Percentiles rank a stretch among this genome's conserved stretches.
These are phyloP conservation scores for Eunapius fragilis DNA, from an alignment of 37 sponge, comb jelly and placozoan genomes.

Conservation along the genomic window DNA sequence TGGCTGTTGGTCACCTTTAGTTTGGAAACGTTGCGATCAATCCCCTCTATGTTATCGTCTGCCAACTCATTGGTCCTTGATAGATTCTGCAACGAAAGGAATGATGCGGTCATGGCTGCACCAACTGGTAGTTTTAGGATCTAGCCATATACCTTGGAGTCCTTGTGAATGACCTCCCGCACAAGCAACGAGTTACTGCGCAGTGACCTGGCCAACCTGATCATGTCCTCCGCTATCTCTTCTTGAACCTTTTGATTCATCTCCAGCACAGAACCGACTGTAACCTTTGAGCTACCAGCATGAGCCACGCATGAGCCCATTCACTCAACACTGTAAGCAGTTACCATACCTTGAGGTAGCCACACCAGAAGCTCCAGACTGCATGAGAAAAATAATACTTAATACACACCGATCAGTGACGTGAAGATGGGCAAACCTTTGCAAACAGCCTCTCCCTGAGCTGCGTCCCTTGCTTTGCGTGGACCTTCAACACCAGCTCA, in stretches of 20 bases:
- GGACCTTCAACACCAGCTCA: constrained; percentile 27
- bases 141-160: constrained; percentile 39
- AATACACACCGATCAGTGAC: background rate
- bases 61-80: constrained; percentile 34
- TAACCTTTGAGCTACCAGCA: background rate
- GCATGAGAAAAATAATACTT: background rate
- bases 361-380: background rate
- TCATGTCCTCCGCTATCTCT: constrained; percentile 84
- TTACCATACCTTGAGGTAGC: background rate
- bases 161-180: constrained; percentile 62
- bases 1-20: constrained; percentile 53
- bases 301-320: too few species aligned
- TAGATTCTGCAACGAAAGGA: constrained; percentile 23
- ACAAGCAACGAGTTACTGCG: constrained; percentile 52
- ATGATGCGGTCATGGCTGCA: background rate
- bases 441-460: constrained; percentile 42
- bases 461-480: background rate
- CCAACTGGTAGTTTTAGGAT: background rate
- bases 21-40: constrained; percentile 51
- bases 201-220: constrained; percentile 58
- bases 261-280: constrained; percentile 15
- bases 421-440: background rate
- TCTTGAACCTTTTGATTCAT: constrained; percentile 75
- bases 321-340: too few species aligned
- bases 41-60: constrained; percentile 57